Evolutionary conservation across 2,888 invertebrate genomes (phyloP).

Genomic region (Ormyrus thymus): DNA sequence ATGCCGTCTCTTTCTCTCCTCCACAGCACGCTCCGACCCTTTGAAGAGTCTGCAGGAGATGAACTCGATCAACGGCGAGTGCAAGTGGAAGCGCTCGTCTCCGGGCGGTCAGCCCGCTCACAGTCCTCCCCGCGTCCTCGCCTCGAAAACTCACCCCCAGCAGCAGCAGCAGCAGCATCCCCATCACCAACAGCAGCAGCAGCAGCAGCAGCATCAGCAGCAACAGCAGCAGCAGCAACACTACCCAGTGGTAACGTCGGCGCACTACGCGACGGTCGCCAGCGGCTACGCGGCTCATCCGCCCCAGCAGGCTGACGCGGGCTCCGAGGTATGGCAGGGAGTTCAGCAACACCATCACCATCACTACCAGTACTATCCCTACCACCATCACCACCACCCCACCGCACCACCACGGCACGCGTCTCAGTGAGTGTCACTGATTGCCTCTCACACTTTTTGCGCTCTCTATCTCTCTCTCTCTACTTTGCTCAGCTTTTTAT

Average conservation of each 20-base stretch:
- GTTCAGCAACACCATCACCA: constrained; percentile 76
- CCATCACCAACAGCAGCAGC: constrained; percentile 66
- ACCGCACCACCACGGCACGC: constrained; percentile 76
- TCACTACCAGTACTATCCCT: constrained; percentile 82
- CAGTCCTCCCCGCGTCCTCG: constrained; percentile 71
- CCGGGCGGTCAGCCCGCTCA: constrained; percentile 64
- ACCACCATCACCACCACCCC: constrained; percentile 78
- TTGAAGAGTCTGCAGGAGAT: constrained; percentile 76
- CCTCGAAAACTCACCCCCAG: constrained; percentile 65
- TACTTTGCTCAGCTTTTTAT: not conserved
- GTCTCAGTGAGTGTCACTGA: constrained; percentile 78
- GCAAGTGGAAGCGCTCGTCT: constrained; percentile 75
- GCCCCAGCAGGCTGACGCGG: constrained; percentile 69
- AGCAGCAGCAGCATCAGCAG: constrained; percentile 66
- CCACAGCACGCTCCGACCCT: constrained; percentile 68
- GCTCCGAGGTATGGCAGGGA: constrained; percentile 80
- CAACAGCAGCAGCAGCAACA: constrained; percentile 67
- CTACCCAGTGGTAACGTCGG: constrained; percentile 70
- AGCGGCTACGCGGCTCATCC: constrained; percentile 69
- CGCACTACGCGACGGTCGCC: constrained; percentile 65
- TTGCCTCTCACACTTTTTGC: constrained; percentile 66
- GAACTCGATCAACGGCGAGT: constrained; percentile 76
- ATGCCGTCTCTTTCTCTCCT: not conserved
- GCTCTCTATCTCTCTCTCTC: constrained; percentile 13
- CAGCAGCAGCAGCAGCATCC: constrained; percentile 66